These are phyloP conservation scores for Xanthia togata DNA, from an alignment of 2,888 invertebrate species.

Conservation along the genomic window DNA sequence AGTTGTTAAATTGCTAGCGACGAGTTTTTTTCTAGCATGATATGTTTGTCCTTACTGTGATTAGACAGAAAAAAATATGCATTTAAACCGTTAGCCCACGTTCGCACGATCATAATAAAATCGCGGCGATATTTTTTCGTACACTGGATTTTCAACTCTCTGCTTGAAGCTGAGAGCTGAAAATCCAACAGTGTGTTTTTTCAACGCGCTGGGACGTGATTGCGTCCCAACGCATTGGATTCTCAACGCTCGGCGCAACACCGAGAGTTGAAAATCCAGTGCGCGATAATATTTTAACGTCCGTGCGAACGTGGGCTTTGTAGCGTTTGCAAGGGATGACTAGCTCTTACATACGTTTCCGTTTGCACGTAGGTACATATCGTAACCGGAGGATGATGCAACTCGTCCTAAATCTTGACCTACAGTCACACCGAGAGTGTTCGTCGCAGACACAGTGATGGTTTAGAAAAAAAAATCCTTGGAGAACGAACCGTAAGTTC, in stretches of 20 bases:
- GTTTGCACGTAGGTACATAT: conserved; percentile 8
- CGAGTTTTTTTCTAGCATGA: neutral
- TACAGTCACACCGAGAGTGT: conserved; percentile 20
- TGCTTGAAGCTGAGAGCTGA: too few relatives aligned
- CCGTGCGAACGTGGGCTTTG: too few relatives aligned
- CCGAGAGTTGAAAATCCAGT: too few relatives aligned
- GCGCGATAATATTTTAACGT: too few relatives aligned
- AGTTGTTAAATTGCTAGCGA: too few relatives aligned
- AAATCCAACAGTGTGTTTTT: too few relatives aligned
- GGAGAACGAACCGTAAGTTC: neutral
- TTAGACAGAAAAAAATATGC: conserved; percentile 11
- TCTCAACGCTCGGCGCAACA: too few relatives aligned
- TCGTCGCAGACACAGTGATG: neutral
- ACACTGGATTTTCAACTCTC: too few relatives aligned
- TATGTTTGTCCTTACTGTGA: neutral
- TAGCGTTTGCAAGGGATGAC: conserved; percentile 21
- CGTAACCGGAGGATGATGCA: conserved; percentile 19
- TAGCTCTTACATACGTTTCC: conserved; percentile 10
- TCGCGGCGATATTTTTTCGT: too few relatives aligned
- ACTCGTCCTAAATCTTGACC: conserved; percentile 43
- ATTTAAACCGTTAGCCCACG: conserved; percentile 2
- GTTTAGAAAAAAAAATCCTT: neutral
- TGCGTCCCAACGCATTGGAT: too few relatives aligned
- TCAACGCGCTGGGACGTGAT: too few relatives aligned
- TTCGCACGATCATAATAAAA: too few relatives aligned